These are phyloP conservation scores for Mormyrops boulengeri DNA, from an alignment of 2,797 vertebrate species.

Conservation along the genomic window DNA sequence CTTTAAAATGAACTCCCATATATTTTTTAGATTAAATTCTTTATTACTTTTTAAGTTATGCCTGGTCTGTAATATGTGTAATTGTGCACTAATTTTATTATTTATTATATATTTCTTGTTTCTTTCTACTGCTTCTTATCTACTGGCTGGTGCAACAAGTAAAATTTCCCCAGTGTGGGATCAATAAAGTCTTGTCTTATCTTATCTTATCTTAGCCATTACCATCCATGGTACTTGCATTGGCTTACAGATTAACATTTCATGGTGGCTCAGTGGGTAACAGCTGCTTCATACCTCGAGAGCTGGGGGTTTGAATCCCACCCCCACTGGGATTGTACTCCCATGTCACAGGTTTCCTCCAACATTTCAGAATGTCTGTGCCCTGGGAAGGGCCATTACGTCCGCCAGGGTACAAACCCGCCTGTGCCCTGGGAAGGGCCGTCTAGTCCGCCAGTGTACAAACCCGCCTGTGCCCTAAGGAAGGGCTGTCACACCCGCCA, in stretches of 20 bases:
- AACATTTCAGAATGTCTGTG: neutral
- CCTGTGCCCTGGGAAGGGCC: neutral
- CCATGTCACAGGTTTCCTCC: neutral
- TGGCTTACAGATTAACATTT: no score
- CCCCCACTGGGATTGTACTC: neutral
- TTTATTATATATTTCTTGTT: no score
- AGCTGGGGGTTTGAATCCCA: neutral
- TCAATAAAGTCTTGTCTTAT: no score
- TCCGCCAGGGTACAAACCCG: neutral
- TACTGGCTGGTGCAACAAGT: no score
- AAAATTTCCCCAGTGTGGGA: no score
- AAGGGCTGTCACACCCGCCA: neutral
- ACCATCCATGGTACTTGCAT: neutral
- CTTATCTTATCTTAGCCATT: no score
- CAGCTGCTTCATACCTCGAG: neutral
- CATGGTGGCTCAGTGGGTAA: neutral
- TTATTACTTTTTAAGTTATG: neutral
- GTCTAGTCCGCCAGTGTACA: neutral
- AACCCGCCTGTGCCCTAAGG: neutral
- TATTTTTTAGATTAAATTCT: no score
- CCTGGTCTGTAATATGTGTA: no score
- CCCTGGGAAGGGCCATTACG: neutral
- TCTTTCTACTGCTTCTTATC: no score
- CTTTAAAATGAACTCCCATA: neutral
- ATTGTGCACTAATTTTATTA: no score